phyloP scores from a whole-genome alignment of 2,113 vertebrate genomes.

The Ailuropoda melanoleuca region DNA sequence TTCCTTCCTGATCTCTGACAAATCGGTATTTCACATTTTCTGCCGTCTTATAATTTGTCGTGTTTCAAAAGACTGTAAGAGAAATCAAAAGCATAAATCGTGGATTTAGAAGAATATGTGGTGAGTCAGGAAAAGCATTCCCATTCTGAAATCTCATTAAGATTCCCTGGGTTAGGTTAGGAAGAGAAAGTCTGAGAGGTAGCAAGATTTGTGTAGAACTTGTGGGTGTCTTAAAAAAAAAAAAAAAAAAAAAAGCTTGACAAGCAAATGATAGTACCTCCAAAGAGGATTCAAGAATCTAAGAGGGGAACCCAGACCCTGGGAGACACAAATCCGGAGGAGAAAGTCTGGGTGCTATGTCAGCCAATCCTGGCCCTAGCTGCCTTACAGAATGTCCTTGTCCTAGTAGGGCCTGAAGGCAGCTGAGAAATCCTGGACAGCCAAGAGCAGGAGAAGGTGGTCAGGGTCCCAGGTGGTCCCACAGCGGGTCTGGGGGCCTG shows the following conservation, averaged over 20 bases:
- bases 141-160: neutral
- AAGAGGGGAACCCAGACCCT: neutral
- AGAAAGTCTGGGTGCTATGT: neutral
- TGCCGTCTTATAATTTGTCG: neutral
- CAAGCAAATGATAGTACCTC: neutral
- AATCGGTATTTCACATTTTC: neutral
- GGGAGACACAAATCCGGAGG: neutral
- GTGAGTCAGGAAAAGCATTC: neutral
- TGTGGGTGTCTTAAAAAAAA: neutral
- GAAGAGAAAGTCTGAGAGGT: neutral
- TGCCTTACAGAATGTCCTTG: neutral
- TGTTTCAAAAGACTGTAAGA: neutral
- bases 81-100: neutral
- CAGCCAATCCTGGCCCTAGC: neutral
- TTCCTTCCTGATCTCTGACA: neutral
- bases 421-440: neutral
- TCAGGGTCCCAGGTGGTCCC: neutral
- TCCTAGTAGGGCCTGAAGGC: neutral
- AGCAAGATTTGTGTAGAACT: neutral
- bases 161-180: neutral
- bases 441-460: neutral
- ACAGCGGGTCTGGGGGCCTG: too few species aligned
- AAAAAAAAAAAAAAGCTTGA: neutral
- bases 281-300: neutral
- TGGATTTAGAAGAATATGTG: neutral